Conservation (phyloP, 2,888 invertebrate species). For the Abrostola triplasia region DNA sequence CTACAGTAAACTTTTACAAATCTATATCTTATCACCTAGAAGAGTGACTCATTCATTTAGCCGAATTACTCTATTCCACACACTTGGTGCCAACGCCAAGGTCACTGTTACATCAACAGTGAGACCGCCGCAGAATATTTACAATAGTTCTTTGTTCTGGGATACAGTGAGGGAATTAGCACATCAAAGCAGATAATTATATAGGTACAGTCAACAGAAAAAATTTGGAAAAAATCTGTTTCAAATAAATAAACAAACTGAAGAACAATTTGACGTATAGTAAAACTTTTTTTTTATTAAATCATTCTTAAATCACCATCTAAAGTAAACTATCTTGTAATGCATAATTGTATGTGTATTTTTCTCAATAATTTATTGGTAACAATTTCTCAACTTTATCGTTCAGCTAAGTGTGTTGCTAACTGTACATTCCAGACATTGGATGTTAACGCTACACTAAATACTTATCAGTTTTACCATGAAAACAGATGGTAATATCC, state of each 20-base stretch:
- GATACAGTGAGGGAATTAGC: slow-evolving; percentile 67
- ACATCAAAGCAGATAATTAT: slow-evolving; percentile 69
- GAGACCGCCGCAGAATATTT: slow-evolving; percentile 40
- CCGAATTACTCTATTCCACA: slow-evolving; percentile 22
- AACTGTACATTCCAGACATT: slow-evolving; percentile 2
- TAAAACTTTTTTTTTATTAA: too few relatives aligned
- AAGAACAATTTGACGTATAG: too few relatives aligned
- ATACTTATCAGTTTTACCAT: slow-evolving; percentile 17
- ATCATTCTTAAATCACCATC: too few relatives aligned
- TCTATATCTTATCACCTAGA: slow-evolving; percentile 25
- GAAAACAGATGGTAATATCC: slow-evolving; percentile 25
- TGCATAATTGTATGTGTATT: too few relatives aligned
- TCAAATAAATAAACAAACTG: too few relatives aligned
- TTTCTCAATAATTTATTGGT: too few relatives aligned
- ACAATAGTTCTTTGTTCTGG: slow-evolving; percentile 70
- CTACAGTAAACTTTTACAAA: neutral
- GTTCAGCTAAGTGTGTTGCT: too few relatives aligned
- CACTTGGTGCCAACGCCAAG: slow-evolving; percentile 49
- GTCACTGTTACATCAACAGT: slow-evolving; percentile 56
- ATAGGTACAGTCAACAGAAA: slow-evolving; percentile 32
- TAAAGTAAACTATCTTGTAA: too few relatives aligned
- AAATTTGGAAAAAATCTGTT: too few relatives aligned
- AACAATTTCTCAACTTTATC: too few relatives aligned
- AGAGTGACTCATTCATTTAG: slow-evolving; percentile 18
- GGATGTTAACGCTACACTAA: slow-evolving; percentile 42